phyloP scores from a whole-genome alignment of 2,797 vertebrate genomes.

The Fundulus diaphanus region DNA sequence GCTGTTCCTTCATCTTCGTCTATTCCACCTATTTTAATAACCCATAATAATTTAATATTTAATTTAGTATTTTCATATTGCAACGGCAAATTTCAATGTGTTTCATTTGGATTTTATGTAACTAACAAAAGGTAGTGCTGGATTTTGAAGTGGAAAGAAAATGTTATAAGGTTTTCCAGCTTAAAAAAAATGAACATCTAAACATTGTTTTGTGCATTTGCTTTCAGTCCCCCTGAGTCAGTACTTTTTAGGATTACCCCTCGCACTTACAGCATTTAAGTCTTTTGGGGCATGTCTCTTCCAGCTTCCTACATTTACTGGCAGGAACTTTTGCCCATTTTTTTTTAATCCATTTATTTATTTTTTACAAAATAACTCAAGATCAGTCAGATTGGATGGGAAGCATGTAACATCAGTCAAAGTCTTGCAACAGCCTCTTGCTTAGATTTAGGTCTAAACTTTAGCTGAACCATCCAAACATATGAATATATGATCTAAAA shows the following conservation, averaged over 20 bases:
- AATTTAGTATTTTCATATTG: not conserved
- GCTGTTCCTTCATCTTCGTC: slow-evolving; percentile 35
- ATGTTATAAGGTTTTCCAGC: too few species aligned
- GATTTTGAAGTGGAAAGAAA: too few species aligned
- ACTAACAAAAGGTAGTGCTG: not conserved
- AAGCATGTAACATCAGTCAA: not conserved
- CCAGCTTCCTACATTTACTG: not conserved
- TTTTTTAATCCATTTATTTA: too few species aligned
- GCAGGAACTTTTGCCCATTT: not conserved
- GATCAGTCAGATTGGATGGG: not conserved
- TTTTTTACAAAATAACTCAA: not conserved
- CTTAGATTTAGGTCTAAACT: not conserved
- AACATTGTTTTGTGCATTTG: not conserved
- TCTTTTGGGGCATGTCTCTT: not conserved
- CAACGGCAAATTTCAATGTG: not conserved
- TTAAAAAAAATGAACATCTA: not conserved
- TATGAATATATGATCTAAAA: not conserved
- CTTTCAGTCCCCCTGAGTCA: not conserved
- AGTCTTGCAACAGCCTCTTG: not conserved
- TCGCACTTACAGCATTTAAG: not conserved
- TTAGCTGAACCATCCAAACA: not conserved
- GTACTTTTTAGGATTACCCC: not conserved
- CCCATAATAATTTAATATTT: slow-evolving; percentile 35
- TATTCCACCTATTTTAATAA: slow-evolving; percentile 44
- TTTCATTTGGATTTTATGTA: not conserved